Base-by-base conservation (phyloP, 2,888 invertebrate species). In the Capitulum mitella region DNA sequence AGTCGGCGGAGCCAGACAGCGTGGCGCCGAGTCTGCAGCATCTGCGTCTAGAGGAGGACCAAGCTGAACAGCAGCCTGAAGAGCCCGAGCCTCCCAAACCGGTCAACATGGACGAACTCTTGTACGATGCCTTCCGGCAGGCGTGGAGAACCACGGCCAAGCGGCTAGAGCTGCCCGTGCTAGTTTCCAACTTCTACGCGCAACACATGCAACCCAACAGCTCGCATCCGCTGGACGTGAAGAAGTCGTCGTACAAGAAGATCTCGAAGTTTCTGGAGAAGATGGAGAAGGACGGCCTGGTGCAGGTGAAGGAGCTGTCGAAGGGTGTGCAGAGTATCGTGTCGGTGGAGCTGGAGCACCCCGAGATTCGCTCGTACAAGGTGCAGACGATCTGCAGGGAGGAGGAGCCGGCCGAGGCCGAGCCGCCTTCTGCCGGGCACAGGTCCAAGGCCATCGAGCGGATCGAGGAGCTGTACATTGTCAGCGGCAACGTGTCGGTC, bases 171-270 rank as follows among this genome's bases (percentile, higher is more conserved):
- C 86, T 95, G 78, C 97, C 97, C 0, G 87, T 93, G 78, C 88
- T 94, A 78, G 92, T 93, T 0, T 95, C 93, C 82, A 91, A 92
- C 81, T 92, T 97, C 81, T 95, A 92, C 85, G 92, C 90, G 87
- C 88, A 87, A 83, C 90, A 91, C 82, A 88, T 93, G 83, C 86
- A 90, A 81, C 88, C 90, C 79, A 46, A 32, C 76, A 76, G 76
- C 32, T 89, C 89, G 77, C 92, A 94, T 83, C 93, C 94, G 0
- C 85, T 97, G 58, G 95, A 97, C 84, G 89, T 97, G 0, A 97
- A 96, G 85, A 95, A 95, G 85, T 92, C 95, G 0, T 91, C 91
- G 22, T 93, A 91, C 84, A 97, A 96, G 87, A 97, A 97, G 86
- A 87, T 97, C 79, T 91, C 93, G 26, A 92, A 92, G 80, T 97